phyloP scores from a whole-genome alignment of 2,888 invertebrate genomes.

The Aradus depressus region DNA sequence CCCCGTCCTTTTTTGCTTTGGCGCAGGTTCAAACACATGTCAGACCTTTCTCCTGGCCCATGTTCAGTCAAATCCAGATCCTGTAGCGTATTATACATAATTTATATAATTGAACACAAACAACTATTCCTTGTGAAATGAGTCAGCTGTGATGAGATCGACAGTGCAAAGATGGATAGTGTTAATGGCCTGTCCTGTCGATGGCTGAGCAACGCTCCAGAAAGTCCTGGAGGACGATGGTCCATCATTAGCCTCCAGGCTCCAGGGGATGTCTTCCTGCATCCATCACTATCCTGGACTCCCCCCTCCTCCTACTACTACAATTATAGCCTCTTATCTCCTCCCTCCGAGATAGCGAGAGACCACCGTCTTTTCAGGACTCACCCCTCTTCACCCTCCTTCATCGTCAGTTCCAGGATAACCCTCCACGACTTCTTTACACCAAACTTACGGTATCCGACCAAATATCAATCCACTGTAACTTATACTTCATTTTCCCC shows the following conservation, averaged over 20 bases:
- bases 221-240: not conserved
- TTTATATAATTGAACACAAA: too few relatives aligned
- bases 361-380: not conserved
- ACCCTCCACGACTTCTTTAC: not conserved
- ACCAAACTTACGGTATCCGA: too few relatives aligned
- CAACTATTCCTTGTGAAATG: too few relatives aligned
- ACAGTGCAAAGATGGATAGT: not conserved
- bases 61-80: too few relatives aligned
- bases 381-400: not conserved
- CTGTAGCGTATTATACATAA: too few relatives aligned
- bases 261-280: too few relatives aligned
- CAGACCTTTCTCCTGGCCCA: too few relatives aligned
- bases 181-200: not conserved
- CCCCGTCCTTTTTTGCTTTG: too few relatives aligned
- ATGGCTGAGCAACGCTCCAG: slow-evolving; percentile 3
- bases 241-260: too few relatives aligned
- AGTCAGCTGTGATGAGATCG: not conserved
- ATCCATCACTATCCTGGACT: slow-evolving; percentile 19
- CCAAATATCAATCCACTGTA: too few relatives aligned
- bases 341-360: not conserved
- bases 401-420: slow-evolving; percentile 2
- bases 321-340: slow-evolving; percentile 19
- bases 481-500: too few relatives aligned
- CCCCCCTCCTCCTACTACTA: slow-evolving; percentile 1
- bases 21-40: too few relatives aligned